Evolutionary conservation across 2,797 vertebrate species (phyloP).

Genomic region (Lepilemur ruficaudatus): DNA sequence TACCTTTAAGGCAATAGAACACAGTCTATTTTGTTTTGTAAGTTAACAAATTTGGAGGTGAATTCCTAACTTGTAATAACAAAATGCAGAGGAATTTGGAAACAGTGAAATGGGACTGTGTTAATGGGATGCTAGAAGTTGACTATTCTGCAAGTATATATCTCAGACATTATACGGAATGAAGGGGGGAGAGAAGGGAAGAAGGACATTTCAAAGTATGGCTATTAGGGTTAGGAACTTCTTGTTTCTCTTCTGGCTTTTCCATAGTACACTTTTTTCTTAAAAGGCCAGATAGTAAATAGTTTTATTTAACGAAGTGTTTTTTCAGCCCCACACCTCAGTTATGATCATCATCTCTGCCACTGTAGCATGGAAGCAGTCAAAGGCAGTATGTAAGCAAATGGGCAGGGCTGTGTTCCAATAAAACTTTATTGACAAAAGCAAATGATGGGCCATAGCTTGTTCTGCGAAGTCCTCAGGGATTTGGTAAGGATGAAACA

Average conservation of each 20-base stretch:
- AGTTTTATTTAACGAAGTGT: no score
- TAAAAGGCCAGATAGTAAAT: not conserved
- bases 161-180: fast-evolving
- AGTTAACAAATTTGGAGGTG: not conserved
- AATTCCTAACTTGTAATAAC: not conserved
- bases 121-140: not conserved
- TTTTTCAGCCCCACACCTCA: no score
- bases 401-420: not conserved
- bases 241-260: not conserved
- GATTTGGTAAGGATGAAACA: not conserved
- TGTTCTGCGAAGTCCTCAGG: not conserved
- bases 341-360: not conserved
- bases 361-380: not conserved
- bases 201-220: not conserved
- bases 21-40: no score
- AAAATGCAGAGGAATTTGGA: not conserved
- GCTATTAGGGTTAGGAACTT: no score
- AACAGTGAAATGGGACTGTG: not conserved
- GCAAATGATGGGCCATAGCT: not conserved
- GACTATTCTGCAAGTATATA: not conserved
- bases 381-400: not conserved
- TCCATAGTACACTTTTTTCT: not conserved
- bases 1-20: not conserved
- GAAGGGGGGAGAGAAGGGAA: no score
- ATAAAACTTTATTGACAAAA: not conserved